Percentiles rank a stretch among this genome's conserved stretches.
These are phyloP conservation scores for Sinocyclocheilus anophthalmus DNA, from an alignment of 2,113 vertebrate species.

Conservation along the genomic window DNA sequence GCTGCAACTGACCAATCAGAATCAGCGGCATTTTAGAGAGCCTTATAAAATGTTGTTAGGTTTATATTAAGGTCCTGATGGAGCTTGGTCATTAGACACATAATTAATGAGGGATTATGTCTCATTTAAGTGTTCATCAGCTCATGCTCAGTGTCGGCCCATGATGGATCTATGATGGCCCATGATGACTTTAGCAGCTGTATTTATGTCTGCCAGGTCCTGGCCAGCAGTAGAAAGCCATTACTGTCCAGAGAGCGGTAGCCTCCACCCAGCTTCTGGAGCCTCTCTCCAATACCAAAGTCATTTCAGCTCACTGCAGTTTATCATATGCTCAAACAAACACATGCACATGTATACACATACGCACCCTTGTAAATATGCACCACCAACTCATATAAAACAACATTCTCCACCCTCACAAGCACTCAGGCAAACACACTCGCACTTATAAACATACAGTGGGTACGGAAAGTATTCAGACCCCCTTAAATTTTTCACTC, in stretches of 20 bases:
- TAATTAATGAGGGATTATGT: neutral
- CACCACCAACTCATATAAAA: neutral
- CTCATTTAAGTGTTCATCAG: constrained; percentile 7
- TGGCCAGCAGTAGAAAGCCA: constrained; percentile 37
- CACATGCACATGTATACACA: constrained; percentile 29
- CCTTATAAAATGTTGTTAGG: no score
- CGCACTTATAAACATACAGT: neutral
- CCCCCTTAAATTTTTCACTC: no score
- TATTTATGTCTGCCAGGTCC: constrained; percentile 38
- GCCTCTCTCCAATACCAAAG: constrained; percentile 63
- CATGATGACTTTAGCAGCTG: constrained; percentile 72
- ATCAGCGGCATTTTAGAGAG: no score
- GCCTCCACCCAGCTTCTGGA: constrained; percentile 43
- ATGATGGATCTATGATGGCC: constrained; percentile 14
- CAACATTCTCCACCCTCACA: neutral
- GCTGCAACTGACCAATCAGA: no score
- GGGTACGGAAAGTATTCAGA: no score
- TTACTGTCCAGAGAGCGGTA: constrained; percentile 17
- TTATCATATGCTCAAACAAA: constrained; percentile 61
- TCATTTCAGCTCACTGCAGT: constrained; percentile 54
- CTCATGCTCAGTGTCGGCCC: neutral
- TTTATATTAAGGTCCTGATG: no score
- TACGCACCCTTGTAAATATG: neutral
- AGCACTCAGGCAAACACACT: neutral
- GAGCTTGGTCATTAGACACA: neutral